Percentiles rank a stretch among this genome's conserved stretches.
Evolutionary conservation across 2,888 invertebrate genomes (phyloP).

Genomic region (Ophion costatus): DNA sequence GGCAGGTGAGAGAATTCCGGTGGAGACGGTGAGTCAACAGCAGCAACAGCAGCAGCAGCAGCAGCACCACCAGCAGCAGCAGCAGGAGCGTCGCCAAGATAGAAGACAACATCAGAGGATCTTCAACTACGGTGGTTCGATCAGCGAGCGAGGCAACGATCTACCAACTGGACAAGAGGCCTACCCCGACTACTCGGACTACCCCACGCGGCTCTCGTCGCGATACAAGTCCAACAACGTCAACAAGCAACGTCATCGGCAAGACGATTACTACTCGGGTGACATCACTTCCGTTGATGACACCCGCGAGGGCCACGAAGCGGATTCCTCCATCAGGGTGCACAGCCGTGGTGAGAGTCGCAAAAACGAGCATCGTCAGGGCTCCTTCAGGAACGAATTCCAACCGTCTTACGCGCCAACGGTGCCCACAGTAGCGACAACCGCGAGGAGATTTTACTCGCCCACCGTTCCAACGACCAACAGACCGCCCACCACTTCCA

Average conservation of each 20-base stretch:
- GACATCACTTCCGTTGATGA: conserved; percentile 36
- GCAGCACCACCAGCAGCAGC: conserved; percentile 22
- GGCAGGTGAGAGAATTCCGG: conserved; percentile 69
- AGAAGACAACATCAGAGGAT: conserved; percentile 20
- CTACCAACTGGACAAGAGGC: conserved; percentile 71
- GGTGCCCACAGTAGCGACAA: conserved; percentile 80
- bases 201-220: conserved; percentile 52
- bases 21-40: conserved; percentile 35
- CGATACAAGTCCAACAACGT: conserved; percentile 62
- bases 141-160: conserved; percentile 71
- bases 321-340: conserved; percentile 51
- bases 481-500: conserved; percentile 70
- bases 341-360: conserved; percentile 62
- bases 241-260: conserved; percentile 62
- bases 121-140: conserved; percentile 49
- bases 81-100: conserved; percentile 13
- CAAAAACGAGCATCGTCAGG: conserved; percentile 48
- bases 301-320: background rate
- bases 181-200: conserved; percentile 68
- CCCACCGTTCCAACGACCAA: conserved; percentile 78
- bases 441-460: conserved; percentile 78
- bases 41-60: background rate
- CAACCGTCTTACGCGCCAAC: conserved; percentile 80
- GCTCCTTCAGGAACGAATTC: conserved; percentile 70
- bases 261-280: conserved; percentile 65